Conservation (phyloP, 2,797 vertebrate species). For the Gobionotothen gibberifrons region DNA sequence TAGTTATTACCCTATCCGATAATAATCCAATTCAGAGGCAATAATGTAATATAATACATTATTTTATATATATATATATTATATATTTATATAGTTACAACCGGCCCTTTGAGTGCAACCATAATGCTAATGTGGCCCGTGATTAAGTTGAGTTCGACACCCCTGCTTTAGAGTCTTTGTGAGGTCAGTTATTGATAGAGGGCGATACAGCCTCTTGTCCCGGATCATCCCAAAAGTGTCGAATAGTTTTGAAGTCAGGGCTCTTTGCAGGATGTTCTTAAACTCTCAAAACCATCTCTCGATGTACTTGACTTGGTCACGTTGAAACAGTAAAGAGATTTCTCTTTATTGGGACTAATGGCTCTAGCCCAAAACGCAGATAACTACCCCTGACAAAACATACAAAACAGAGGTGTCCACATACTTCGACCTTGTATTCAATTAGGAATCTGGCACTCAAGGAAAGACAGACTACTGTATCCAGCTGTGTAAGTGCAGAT, state of each 20-base stretch:
- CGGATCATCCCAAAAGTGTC: constrained; percentile 2
- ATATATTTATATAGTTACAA: no score
- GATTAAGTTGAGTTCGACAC: no score
- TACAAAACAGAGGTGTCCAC: not conserved
- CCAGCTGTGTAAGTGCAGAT: constrained; percentile 15
- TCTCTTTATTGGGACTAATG: not conserved
- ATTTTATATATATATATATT: no score
- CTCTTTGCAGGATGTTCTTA: not conserved
- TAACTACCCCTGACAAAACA: not conserved
- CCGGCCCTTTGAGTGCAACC: no score
- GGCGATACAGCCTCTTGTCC: not conserved
- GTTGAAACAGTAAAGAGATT: not conserved
- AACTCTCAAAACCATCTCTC: not conserved
- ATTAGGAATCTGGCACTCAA: constrained; percentile 4
- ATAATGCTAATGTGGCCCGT: no score
- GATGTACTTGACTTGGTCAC: not conserved
- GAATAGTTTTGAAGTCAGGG: not conserved
- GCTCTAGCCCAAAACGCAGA: not conserved
- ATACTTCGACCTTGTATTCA: not conserved
- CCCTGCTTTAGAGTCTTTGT: not conserved
- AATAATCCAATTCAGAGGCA: no score
- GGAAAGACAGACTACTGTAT: constrained; percentile 13
- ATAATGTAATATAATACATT: no score
- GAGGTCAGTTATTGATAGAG: not conserved
- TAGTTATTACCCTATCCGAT: no score